Conservation (phyloP, 2,113 vertebrate species). For the Hippocampus barbouri region DNA sequence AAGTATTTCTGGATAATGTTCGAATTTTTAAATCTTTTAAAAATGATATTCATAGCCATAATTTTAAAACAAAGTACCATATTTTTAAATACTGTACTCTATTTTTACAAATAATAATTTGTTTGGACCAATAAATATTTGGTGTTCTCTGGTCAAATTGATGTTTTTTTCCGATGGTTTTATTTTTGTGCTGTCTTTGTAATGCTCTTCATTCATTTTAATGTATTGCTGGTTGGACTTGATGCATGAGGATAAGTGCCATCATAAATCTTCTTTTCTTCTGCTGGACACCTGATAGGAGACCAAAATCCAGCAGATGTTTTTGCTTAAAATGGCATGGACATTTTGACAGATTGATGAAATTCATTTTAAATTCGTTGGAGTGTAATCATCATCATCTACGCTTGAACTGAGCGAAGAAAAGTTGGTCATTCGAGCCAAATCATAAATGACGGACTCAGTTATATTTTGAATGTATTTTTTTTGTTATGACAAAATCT, state of each 20-base stretch:
- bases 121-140: no score
- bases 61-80: no score
- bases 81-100: no score
- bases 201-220: background rate
- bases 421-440: background rate
- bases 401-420: background rate
- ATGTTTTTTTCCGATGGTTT: no score
- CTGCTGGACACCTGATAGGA: conserved; percentile 42
- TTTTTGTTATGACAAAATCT: background rate
- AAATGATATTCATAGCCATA: no score
- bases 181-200: background rate
- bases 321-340: conserved; percentile 23
- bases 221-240: background rate
- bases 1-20: no score
- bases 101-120: no score
- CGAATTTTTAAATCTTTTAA: no score
- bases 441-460: background rate
- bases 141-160: no score
- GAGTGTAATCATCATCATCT: background rate
- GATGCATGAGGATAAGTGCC: background rate
- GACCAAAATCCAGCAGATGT: conserved; percentile 47
- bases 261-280: conserved; percentile 35
- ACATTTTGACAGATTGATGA: conserved; percentile 17
- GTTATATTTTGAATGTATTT: background rate
- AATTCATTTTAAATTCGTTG: background rate